Conservation (phyloP, 2,797 vertebrate species). For the Enteromius thamalakanensis region DNA sequence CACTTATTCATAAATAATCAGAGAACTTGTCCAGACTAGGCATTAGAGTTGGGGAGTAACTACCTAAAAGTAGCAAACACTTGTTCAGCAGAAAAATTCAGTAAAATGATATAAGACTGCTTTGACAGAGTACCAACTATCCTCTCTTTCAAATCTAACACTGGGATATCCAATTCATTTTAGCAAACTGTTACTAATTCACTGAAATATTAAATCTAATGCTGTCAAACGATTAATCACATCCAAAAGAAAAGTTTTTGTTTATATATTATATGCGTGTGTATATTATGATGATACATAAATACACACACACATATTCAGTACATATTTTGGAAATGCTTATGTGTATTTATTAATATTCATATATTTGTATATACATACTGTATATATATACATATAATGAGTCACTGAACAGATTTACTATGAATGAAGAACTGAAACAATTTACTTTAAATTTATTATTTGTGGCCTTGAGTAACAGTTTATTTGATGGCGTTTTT, state of each 20-base stretch:
- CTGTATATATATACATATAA: too few relatives aligned
- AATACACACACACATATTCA: too few relatives aligned
- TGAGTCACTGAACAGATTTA: background rate
- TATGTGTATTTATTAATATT: too few relatives aligned
- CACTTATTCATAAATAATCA: slow-evolving; percentile 6
- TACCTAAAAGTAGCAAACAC: slow-evolving; percentile 4
- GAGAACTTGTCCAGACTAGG: background rate
- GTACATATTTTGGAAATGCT: too few relatives aligned
- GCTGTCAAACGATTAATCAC: background rate
- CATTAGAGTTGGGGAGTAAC: background rate
- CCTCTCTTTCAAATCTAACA: too few relatives aligned
- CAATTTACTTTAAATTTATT: background rate
- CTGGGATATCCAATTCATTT: background rate
- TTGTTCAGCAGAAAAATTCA: background rate
- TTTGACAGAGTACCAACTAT: background rate
- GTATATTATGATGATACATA: background rate
- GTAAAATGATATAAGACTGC: background rate
- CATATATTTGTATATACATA: too few relatives aligned
- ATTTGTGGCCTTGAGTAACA: background rate
- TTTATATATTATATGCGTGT: background rate
- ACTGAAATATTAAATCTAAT: background rate
- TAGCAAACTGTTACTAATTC: background rate
- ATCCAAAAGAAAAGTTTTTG: background rate
- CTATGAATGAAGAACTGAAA: background rate
- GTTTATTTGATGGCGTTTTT: background rate